Conservation (phyloP, 2,888 invertebrate species). For the Yponomeuta evonymella region DNA sequence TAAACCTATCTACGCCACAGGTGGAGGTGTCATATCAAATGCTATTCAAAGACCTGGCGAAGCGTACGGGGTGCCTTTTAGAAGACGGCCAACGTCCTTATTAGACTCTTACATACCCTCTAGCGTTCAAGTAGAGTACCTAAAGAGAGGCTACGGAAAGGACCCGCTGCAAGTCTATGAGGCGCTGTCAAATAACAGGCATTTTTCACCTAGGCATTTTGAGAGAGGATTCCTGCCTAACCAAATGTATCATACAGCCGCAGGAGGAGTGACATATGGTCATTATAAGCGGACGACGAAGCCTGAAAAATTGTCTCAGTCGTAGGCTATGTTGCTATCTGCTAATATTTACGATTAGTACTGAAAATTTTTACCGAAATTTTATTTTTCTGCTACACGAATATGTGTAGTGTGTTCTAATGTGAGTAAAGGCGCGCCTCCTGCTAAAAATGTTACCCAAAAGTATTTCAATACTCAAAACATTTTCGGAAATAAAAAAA, state of each 20-base stretch:
- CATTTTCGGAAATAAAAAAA: neutral
- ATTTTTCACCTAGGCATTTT: slow-evolving; percentile 48
- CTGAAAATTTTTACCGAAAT: too few species aligned
- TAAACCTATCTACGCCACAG: slow-evolving; percentile 52
- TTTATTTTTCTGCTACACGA: too few species aligned
- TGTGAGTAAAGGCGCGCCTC: too few species aligned
- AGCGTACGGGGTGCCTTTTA: slow-evolving; percentile 39
- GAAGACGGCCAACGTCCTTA: slow-evolving; percentile 66
- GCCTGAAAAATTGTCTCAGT: slow-evolving; percentile 36
- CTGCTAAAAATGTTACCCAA: too few species aligned
- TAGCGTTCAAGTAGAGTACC: slow-evolving; percentile 65
- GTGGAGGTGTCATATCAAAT: slow-evolving; percentile 32
- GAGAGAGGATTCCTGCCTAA: slow-evolving; percentile 69
- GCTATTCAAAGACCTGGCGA: slow-evolving; percentile 43
- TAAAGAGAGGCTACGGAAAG: slow-evolving; percentile 60
- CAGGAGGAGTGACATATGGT: slow-evolving; percentile 61
- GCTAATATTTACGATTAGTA: too few species aligned
- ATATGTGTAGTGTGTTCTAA: too few species aligned
- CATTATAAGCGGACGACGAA: slow-evolving; percentile 63
- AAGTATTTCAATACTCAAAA: neutral
- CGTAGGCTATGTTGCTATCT: neutral
- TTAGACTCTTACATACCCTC: slow-evolving; percentile 79
- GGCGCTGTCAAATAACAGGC: slow-evolving; percentile 52
- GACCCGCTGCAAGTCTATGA: slow-evolving; percentile 63
- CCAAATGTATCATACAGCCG: slow-evolving; percentile 66